Evolutionary conservation across 2,888 invertebrate genomes (phyloP).

Genomic region (Protonemura montana): DNA sequence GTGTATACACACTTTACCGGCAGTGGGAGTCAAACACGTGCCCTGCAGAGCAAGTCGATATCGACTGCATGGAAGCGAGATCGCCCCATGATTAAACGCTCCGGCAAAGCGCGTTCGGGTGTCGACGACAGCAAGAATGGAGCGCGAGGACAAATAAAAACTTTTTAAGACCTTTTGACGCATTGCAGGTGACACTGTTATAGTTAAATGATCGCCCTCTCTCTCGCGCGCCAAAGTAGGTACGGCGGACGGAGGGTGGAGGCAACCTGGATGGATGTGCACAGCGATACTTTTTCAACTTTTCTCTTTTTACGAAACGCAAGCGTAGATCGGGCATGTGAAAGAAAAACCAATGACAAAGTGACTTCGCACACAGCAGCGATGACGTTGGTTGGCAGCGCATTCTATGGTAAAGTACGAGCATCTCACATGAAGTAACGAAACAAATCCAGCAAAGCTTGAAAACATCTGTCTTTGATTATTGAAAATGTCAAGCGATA

Average conservation of each 20-base stretch:
- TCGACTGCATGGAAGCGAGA: neutral
- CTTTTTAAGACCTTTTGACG: slow-evolving; percentile 5
- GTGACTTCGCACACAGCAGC: too few relatives aligned
- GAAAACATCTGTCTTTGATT: too few relatives aligned
- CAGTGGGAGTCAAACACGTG: neutral
- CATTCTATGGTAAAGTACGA: too few relatives aligned
- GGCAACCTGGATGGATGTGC: neutral
- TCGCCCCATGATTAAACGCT: neutral
- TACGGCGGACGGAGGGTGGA: neutral
- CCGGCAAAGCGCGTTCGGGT: neutral
- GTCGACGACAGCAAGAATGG: neutral
- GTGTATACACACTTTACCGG: too few relatives aligned
- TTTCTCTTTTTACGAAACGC: neutral
- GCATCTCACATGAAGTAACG: too few relatives aligned
- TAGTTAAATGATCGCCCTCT: neutral
- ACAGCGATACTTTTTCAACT: neutral
- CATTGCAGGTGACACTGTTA: slow-evolving; percentile 3
- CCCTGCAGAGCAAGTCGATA: neutral
- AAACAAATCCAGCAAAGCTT: too few relatives aligned
- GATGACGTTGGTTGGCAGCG: too few relatives aligned
- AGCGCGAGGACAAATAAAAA: neutral
- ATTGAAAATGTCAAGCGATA: neutral
- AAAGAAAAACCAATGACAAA: neutral
- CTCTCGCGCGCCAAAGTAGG: too few relatives aligned
- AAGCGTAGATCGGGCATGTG: neutral